Evolutionary conservation across 2,797 vertebrate species (phyloP).

Genomic region (Schizothorax lantsangensis): DNA sequence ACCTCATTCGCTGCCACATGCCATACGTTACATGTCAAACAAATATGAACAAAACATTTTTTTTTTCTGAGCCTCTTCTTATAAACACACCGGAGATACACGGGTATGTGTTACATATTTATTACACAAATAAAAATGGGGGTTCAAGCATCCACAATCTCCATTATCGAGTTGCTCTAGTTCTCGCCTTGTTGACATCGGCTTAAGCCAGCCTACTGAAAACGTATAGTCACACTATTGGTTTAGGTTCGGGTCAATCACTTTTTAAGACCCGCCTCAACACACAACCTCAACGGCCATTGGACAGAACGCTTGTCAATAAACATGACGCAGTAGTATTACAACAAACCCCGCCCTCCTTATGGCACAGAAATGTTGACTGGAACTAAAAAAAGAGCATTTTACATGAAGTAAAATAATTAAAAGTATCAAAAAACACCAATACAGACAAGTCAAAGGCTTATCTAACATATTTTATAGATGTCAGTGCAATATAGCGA

Average conservation of each 20-base stretch:
- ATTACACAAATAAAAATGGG: not conserved
- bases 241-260: conserved; percentile 36
- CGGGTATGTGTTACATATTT: not conserved
- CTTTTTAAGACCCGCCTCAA: conserved; percentile 6
- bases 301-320: conserved; percentile 51
- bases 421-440: conserved; percentile 43
- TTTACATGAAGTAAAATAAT: conserved; percentile 60
- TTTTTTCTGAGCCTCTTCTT: too few relatives aligned
- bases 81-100: not conserved
- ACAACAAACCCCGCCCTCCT: not conserved
- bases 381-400: conserved; percentile 37
- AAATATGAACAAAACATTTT: not conserved
- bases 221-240: conserved; percentile 58
- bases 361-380: conserved; percentile 22
- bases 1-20: not conserved
- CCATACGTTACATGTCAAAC: not conserved
- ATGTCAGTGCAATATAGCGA: conserved; percentile 6
- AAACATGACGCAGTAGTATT: not conserved
- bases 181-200: conserved; percentile 76
- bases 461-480: not conserved
- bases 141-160: conserved; percentile 19
- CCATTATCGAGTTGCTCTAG: conserved; percentile 61
- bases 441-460: fast-evolving
- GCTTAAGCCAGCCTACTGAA: conserved; percentile 54
- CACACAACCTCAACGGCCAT: not conserved